phyloP scores from a whole-genome alignment of 2,113 vertebrate genomes.

The Egretta garzetta region DNA sequence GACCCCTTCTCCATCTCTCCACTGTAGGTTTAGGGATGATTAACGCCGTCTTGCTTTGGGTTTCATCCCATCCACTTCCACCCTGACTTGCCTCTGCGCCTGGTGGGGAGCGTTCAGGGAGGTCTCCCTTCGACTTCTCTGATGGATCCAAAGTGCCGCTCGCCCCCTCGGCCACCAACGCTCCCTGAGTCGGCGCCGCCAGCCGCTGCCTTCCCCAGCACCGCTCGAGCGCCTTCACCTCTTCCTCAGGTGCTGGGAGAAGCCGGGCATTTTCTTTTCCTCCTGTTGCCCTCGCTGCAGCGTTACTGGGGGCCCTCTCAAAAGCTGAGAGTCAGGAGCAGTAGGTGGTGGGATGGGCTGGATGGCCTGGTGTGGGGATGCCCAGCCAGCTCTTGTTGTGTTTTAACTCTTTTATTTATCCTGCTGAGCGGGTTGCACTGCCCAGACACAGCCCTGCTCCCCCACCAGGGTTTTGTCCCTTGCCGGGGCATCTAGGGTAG shows the following conservation, averaged over 20 bases:
- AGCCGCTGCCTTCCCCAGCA: rapidly evolving
- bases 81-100: background rate
- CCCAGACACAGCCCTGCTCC: background rate
- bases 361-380: background rate
- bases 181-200: rapidly evolving
- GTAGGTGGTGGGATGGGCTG: background rate
- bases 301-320: rapidly evolving
- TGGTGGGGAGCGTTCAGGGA: background rate
- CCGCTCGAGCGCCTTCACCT: rapidly evolving
- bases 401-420: background rate
- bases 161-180: background rate
- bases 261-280: background rate
- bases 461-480: background rate
- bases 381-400: rapidly evolving
- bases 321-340: background rate
- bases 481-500: background rate
- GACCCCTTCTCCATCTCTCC: background rate
- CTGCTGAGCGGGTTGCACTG: background rate
- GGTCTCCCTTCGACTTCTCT: rapidly evolving
- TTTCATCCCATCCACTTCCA: background rate
- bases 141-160: background rate
- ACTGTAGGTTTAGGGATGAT: background rate
- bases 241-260: background rate
- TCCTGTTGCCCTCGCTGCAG: background rate
- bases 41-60: rapidly evolving